Evolutionary conservation across 2,888 invertebrate genomes (phyloP).

Genomic region (Lasioglossum malachurum): DNA sequence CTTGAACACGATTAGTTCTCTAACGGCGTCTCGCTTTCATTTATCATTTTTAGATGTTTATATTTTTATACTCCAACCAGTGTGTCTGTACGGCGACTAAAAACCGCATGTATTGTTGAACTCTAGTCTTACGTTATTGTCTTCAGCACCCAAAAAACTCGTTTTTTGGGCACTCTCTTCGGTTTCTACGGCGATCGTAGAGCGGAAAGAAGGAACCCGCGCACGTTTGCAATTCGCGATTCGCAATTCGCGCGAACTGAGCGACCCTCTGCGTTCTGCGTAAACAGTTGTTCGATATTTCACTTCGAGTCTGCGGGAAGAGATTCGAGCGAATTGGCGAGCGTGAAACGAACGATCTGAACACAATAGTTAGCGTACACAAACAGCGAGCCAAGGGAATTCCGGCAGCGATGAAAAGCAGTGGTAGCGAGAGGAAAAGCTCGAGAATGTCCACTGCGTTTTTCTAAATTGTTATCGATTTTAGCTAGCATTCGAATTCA

Average conservation of each 20-base stretch:
- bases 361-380: neutral
- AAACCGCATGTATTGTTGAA: conserved; percentile 83
- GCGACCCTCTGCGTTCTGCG: conserved; percentile 41
- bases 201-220: conserved; percentile 25
- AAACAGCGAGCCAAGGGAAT: neutral
- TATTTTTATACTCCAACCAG: conserved; percentile 82
- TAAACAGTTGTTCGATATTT: conserved; percentile 43
- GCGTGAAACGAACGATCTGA: neutral
- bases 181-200: conserved; percentile 50
- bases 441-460: neutral
- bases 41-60: conserved; percentile 81
- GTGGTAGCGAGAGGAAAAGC: neutral
- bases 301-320: conserved; percentile 40
- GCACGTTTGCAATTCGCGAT: conserved; percentile 1
- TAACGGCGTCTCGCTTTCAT: conserved; percentile 73
- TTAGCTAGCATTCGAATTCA: neutral
- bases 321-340: conserved; percentile 39
- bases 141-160: conserved; percentile 68
- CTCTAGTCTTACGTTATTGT: conserved; percentile 84
- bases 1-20: conserved; percentile 70
- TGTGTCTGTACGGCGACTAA: conserved; percentile 78
- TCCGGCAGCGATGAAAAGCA: too few relatives aligned
- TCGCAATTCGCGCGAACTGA: conserved; percentile 22
- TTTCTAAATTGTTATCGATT: neutral
- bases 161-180: conserved; percentile 72